Evolutionary conservation across 2,888 invertebrate genomes (phyloP), one percentile per base, ranked within the genome.

Genomic region (Pterobdella sp.): DNA sequence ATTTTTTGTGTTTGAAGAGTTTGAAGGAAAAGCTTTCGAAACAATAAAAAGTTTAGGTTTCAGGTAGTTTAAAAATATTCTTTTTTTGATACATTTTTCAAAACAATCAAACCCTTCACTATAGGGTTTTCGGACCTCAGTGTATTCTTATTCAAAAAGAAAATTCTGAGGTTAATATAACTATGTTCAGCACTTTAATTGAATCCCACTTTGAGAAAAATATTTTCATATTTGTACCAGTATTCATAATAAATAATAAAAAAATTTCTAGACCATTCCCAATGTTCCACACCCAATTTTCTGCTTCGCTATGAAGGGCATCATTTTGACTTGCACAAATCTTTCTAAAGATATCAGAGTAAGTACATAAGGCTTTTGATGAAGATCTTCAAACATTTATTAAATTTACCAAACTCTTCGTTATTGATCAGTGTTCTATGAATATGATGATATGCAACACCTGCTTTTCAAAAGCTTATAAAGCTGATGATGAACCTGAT

Each of bases 71-170:
- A 34, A 7, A 34, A 10, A 64, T 32, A 42, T 14, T 73, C 52
- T 68, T 60, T 72, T 79, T 79, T 56, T 67, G 4, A 31, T 34
- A n/a, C 10, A 22, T 68, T 72, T 26, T 67, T 72, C 4, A 10
- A 32, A 3, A 29, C 26, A 7, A 29, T 72, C 22, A 37, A 10
- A 34, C 32, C 35, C 32, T 7, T 18, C 29, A 10, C 32, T 76
- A 29, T 83, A 92, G 92, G 81, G 87, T 94, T 76, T 86, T 93
- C 74, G 93, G 94, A 0, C 92, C 94, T 0, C 87, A 88, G 72
- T 93, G 93, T 80, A 82, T 94, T 26, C 85, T 90, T 69, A 87
- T 88, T 65, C 93, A 92, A 79, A 83, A 92, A 64, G 86, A 87
- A 36, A 89, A 89, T 79, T 88, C 88, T 22, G 87, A 80, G 78